Percentiles rank a stretch among this genome's conserved stretches.
These are phyloP conservation scores for Eumaeus atala DNA, from an alignment of 1,140 invertebrate species.

Conservation along the genomic window DNA sequence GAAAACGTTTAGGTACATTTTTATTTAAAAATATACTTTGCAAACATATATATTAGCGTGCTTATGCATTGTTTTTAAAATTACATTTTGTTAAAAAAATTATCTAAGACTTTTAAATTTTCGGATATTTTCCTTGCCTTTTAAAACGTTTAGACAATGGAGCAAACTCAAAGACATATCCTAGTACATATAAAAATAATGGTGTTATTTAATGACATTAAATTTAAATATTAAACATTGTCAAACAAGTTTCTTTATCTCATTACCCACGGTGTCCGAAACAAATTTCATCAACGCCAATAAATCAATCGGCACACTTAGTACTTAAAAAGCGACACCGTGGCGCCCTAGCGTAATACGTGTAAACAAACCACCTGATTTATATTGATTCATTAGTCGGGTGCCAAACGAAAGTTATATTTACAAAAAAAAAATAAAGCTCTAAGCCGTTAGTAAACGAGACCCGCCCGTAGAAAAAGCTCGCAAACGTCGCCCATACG, in stretches of 20 bases:
- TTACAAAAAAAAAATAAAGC: conserved; percentile 10
- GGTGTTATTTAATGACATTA: not conserved
- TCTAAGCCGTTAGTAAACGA: conserved; percentile 9
- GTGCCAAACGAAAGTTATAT: conserved; percentile 4
- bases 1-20: too few relatives aligned
- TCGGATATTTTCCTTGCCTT: too few relatives aligned
- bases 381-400: conserved; percentile 1
- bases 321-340: not conserved
- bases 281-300: not conserved
- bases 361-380: not conserved
- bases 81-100: too few relatives aligned
- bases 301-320: too few relatives aligned
- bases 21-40: too few relatives aligned
- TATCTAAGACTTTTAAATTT: too few relatives aligned
- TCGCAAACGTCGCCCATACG: conserved; percentile 1
- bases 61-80: too few relatives aligned
- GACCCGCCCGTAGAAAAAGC: conserved; percentile 8
- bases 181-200: conserved; percentile 2
- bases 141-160: too few relatives aligned
- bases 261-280: not conserved
- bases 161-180: too few relatives aligned
- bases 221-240: not conserved
- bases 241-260: not conserved
- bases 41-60: too few relatives aligned
- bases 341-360: not conserved